Evolutionary conservation across 2,888 invertebrate species (phyloP).

Genomic region (Coleophora deauratella): DNA sequence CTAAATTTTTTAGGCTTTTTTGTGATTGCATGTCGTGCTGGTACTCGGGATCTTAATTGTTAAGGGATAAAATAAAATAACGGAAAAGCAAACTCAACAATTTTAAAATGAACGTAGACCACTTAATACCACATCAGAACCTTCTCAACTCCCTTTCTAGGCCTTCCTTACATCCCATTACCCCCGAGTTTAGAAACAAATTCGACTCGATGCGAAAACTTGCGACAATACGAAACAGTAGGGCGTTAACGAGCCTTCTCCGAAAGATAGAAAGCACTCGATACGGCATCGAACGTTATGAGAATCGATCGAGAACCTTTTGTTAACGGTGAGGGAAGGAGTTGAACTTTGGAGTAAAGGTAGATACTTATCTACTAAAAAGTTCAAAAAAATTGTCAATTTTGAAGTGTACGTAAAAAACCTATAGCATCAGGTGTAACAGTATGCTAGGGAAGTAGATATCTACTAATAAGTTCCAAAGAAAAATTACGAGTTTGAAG

Average conservation of each 20-base stretch:
- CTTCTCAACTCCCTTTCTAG: conserved; percentile 30
- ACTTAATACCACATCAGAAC: conserved; percentile 18
- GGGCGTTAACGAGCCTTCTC: conserved; percentile 19
- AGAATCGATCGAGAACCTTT: conserved; percentile 13
- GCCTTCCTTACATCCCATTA: conserved; percentile 52
- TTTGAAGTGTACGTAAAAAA: no score
- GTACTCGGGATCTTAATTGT: no score
- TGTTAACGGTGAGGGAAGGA: not conserved
- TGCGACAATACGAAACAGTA: conserved; percentile 40
- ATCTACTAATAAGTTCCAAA: no score
- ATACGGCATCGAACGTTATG: conserved; percentile 18
- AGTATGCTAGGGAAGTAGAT: no score
- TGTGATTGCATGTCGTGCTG: no score
- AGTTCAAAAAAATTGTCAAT: no score
- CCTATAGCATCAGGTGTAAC: no score
- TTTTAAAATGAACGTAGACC: not conserved
- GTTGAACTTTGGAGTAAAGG: not conserved
- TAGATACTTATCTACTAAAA: no score
- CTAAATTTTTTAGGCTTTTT: no score
- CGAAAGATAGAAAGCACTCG: conserved; percentile 17
- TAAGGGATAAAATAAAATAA: no score
- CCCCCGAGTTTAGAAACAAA: conserved; percentile 49
- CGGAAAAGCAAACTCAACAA: no score
- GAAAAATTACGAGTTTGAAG: no score
- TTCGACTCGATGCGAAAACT: conserved; percentile 41